Percentiles rank a stretch among this genome's conserved stretches.
Evolutionary conservation across 2,888 invertebrate genomes (phyloP).

Genomic region (Lepidonotus clava): DNA sequence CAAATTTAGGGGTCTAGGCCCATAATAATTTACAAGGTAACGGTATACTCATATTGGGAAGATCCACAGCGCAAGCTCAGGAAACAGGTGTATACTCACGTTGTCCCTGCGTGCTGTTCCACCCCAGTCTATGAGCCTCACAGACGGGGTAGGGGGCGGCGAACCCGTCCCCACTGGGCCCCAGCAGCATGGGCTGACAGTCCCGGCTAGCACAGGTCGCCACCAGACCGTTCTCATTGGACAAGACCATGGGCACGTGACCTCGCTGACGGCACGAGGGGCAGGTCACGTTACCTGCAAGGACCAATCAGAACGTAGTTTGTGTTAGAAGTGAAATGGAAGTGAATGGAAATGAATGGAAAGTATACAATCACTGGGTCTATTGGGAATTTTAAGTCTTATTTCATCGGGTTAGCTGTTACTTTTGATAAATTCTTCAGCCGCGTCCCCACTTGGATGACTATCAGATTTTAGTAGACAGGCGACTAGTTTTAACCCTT

Average conservation of each 20-base stretch:
- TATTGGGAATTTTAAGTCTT: too few relatives aligned
- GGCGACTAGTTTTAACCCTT: too few relatives aligned
- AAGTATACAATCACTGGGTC: too few relatives aligned
- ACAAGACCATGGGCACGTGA: slow-evolving; percentile 37
- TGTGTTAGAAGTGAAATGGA: too few relatives aligned
- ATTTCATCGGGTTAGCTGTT: too few relatives aligned
- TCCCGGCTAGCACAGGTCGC: slow-evolving; percentile 19
- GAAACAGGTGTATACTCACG: background rate
- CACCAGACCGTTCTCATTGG: slow-evolving; percentile 33
- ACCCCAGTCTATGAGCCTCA: background rate
- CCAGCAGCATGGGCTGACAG: slow-evolving; percentile 41
- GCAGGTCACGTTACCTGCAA: background rate
- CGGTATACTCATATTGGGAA: too few relatives aligned
- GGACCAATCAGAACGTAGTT: background rate
- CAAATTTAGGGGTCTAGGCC: too few relatives aligned
- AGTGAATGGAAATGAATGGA: too few relatives aligned
- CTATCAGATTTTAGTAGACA: too few relatives aligned
- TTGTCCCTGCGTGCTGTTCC: background rate
- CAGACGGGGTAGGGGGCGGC: slow-evolving; percentile 12
- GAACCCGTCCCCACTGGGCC: background rate
- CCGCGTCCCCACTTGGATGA: too few relatives aligned
- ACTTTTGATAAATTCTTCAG: too few relatives aligned
- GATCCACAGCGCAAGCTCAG: background rate
- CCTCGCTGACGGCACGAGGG: slow-evolving; percentile 3
- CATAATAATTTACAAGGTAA: too few relatives aligned